These are phyloP conservation scores for Limnodromus scolopaceus DNA, from an alignment of 2,797 vertebrate genomes.

Conservation along the genomic window DNA sequence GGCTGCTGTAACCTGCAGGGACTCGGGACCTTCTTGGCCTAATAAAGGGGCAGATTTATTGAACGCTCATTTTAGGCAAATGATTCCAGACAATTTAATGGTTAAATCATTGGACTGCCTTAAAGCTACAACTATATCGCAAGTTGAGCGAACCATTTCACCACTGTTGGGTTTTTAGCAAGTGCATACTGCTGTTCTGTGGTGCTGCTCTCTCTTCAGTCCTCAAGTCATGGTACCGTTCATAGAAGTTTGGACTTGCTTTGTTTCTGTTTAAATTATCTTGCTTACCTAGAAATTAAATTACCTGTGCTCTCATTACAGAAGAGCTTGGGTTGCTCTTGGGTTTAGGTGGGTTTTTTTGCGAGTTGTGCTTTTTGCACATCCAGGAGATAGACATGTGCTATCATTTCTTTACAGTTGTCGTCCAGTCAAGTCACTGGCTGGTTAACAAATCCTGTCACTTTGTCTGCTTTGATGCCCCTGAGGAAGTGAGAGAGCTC, in stretches of 20 bases:
- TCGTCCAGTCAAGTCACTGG: too few relatives aligned
- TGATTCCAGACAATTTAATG: not conserved
- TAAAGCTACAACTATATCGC: not conserved
- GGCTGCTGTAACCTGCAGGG: not conserved
- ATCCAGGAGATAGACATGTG: not conserved
- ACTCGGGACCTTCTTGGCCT: not conserved
- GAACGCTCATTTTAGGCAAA: not conserved
- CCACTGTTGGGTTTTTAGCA: not conserved
- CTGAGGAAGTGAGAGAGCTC: not conserved
- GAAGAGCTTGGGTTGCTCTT: not conserved
- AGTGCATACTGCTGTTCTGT: not conserved
- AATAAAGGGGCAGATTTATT: not conserved
- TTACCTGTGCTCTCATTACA: not conserved
- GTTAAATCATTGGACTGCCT: not conserved
- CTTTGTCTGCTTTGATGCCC: not conserved
- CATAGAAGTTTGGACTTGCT: not conserved
- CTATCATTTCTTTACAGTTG: not conserved
- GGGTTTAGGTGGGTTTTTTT: not conserved
- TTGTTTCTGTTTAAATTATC: not conserved
- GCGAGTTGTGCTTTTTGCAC: not conserved
- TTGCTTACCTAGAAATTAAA: not conserved
- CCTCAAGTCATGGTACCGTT: not conserved
- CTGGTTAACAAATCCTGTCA: not conserved
- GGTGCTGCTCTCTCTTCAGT: not conserved
- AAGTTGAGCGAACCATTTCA: not conserved